phyloP scores from a whole-genome alignment of 2,797 vertebrate genomes.

The Etheostoma perlongum region DNA sequence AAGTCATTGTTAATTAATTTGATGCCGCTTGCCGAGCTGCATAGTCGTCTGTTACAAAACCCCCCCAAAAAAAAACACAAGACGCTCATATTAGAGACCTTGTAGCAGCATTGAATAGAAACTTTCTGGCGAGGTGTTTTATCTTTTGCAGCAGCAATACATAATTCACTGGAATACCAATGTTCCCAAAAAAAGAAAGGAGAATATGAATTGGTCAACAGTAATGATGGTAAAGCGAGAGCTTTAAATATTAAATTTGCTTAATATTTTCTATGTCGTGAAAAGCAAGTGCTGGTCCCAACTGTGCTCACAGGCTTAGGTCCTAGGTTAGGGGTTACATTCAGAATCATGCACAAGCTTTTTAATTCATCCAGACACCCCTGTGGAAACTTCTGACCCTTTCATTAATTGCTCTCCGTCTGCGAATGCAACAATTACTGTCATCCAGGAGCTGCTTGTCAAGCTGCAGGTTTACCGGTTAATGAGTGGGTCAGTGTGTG shows the following conservation, averaged over 20 bases:
- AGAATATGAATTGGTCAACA: not conserved
- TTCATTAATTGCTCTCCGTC: slow-evolving; percentile 73
- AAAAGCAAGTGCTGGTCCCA: slow-evolving; percentile 4
- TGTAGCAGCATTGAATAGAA: slow-evolving; percentile 24
- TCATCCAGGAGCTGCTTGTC: slow-evolving; percentile 78
- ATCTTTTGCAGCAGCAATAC: slow-evolving; percentile 13
- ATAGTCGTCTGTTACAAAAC: slow-evolving; percentile 53
- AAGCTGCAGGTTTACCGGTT: slow-evolving; percentile 77
- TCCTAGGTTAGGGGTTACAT: slow-evolving; percentile 48
- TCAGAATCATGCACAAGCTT: slow-evolving; percentile 46
- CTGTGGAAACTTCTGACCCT: slow-evolving; percentile 79
- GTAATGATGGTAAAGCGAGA: not conserved
- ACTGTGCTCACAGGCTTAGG: not conserved
- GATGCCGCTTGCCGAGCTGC: slow-evolving; percentile 80
- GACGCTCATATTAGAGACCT: slow-evolving; percentile 37
- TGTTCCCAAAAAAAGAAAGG: not conserved
- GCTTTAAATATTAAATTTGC: not conserved
- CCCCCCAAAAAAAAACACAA: slow-evolving; percentile 20
- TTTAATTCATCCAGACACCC: slow-evolving; percentile 71
- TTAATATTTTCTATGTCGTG: not conserved
- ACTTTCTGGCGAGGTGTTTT: slow-evolving; percentile 22
- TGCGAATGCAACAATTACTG: slow-evolving; percentile 80
- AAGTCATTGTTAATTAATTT: slow-evolving; percentile 89
- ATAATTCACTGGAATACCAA: not conserved
- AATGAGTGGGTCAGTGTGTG: slow-evolving; percentile 78